Conservation (phyloP, 1,140 invertebrate genomes). For the Orchesella cincta region DNA sequence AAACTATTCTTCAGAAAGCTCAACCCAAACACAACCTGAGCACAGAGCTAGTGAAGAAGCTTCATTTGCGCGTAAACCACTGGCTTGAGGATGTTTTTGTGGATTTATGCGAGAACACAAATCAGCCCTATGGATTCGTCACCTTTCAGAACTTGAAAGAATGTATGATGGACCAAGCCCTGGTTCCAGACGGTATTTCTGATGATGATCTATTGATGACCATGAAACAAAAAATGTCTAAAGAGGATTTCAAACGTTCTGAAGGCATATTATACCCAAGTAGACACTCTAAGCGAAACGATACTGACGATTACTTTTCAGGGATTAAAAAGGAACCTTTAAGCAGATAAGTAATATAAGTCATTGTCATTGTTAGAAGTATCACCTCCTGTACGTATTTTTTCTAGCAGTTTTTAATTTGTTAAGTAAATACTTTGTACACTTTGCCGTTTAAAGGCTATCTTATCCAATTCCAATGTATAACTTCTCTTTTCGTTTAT, state of each 20-base stretch:
- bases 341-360: too few species aligned
- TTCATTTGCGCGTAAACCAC: neutral
- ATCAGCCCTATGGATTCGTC: neutral
- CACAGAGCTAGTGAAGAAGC: neutral
- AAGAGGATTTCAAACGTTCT: neutral
- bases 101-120: neutral
- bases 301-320: neutral
- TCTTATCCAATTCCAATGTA: too few species aligned
- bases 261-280: neutral
- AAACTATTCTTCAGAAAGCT: neutral
- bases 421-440: too few species aligned
- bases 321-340: too few species aligned
- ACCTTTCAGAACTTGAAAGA: neutral
- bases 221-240: neutral
- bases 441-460: too few species aligned
- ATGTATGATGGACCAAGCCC: neutral
- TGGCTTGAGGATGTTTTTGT: neutral
- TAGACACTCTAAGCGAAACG: neutral
- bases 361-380: too few species aligned
- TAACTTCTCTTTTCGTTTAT: too few species aligned
- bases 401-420: too few species aligned
- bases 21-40: neutral
- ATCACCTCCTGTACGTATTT: too few species aligned
- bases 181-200: neutral
- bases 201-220: neutral